Percentiles rank a stretch among this genome's conserved stretches.
These are phyloP conservation scores for Gobius niger DNA, from an alignment of 2,113 vertebrate genomes.

Conservation along the genomic window DNA sequence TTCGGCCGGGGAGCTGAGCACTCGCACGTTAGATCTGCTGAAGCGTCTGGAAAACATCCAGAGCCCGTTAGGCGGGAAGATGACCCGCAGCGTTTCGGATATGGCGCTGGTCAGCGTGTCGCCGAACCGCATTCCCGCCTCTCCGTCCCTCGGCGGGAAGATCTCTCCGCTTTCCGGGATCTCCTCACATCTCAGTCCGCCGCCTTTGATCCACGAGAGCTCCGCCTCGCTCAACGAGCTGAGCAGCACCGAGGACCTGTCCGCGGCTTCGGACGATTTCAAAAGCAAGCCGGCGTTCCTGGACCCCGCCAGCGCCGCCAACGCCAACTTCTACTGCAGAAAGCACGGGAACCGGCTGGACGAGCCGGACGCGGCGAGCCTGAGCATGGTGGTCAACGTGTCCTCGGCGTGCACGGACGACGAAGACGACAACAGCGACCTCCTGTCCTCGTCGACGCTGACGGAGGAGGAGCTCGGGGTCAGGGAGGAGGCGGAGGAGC, in stretches of 20 bases:
- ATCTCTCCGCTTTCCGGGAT: conserved; percentile 35
- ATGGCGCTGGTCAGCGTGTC: conserved; percentile 86
- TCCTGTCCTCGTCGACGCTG: conserved; percentile 95
- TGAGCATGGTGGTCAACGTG: conserved; percentile 98
- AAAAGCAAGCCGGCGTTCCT: conserved; percentile 57
- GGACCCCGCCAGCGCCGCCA: conserved; percentile 66
- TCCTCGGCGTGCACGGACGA: conserved; percentile 94
- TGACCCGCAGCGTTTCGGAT: conserved; percentile 95
- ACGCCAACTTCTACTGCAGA: conserved; percentile 79
- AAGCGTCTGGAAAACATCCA: conserved; percentile 94
- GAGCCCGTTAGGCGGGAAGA: conserved; percentile 84
- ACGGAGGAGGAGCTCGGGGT: conserved; percentile 94
- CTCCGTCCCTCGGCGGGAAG: conserved; percentile 31
- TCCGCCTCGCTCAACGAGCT: conserved; percentile 90
- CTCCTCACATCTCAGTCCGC: conserved; percentile 68
- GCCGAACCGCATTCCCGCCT: conserved; percentile 75
- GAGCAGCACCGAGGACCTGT: conserved; percentile 91
- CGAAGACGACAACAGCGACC: conserved; percentile 95
- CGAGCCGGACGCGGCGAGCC: conserved; percentile 82
- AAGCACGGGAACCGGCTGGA: conserved; percentile 64
- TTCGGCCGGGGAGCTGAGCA: conserved; percentile 86
- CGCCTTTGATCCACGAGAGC: conserved; percentile 86
- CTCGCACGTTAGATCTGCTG: conserved; percentile 92
- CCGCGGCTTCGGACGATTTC: conserved; percentile 89
- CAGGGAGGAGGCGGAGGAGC: conserved; percentile 86